Base-by-base conservation (phyloP, 2,113 vertebrate species). In the Ciconia boyciana region DNA sequence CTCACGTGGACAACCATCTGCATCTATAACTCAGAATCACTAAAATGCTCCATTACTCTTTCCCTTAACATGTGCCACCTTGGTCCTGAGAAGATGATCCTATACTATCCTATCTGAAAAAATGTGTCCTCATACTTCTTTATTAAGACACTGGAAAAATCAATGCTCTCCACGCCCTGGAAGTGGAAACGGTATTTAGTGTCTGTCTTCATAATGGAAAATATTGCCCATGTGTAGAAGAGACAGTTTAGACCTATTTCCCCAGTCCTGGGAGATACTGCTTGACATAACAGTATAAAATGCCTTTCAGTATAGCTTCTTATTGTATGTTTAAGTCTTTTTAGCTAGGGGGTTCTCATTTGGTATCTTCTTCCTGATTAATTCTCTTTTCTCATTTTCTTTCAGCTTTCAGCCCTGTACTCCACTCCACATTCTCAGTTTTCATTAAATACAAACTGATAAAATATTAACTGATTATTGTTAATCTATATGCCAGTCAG, bases 191-290 rank as follows among this genome's bases (percentile, higher is more conserved):
- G 2, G 87, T 89, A 95, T 95, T 96, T 95, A 85, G 58, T 36
- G 68, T 91, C 91, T 95, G 86, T 94, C 77, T 96, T 96, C 94
- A 93, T 87, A 96, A 95, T 51, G 66, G 83, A 95, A 94, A 94
- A 95, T 95, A 95, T 60, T 92, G 84, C 66, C 84, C 54, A 57
- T 91, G 84, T 95, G 89, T 54, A 72, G 34, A 80, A 92, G 69
- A 89, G 49, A 75, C 31, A 82, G 66, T 97, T 96, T 70, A 89
- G 93, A 94, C 77, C 66, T 31, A 39, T 91, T 92, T 94, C 39
- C 10, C 54, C 61, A 94, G 57, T 79, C 62, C 77, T 72, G 44
- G 57, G 89, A 91, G 92, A 89, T 75, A 68, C 48, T 81, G 80
- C 60, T 78, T 82, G 80, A 94, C 2, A 3, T 46, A 79, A 84